Evolutionary conservation across 1,140 invertebrate genomes (phyloP), one percentile per base, ranked within the genome.

Genomic region (Aleiodes sp.): DNA sequence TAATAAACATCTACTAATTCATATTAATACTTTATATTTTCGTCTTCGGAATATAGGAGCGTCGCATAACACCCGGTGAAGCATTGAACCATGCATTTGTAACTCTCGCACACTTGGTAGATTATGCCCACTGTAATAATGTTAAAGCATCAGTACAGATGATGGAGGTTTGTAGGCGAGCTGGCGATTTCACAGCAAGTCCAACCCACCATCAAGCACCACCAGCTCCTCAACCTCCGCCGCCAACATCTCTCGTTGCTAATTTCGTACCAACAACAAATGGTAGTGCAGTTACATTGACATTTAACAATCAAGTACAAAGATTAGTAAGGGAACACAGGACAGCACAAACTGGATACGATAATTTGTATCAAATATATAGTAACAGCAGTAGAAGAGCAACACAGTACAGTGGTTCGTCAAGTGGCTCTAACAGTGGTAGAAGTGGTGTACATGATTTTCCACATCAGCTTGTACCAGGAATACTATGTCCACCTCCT

Each of bases 81-180:
- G 97, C 97, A 6, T 84, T 99, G 68, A 96, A 97, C 83, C 97
- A 99, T 86, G 92, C 94, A 12, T 99, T 99, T 86, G 96, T 98
- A 6, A 94, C 94, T 12, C 87, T 99, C 64, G 93, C 94, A 2
- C 97, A 99, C 86, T 88, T 99, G 26, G 92, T 97, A 2, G 97
- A 99, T 84, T 99, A 98, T 83, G 95, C 96, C 0, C 96, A 98
- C 83, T 98, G 96, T 83, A 96, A 96, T 83, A 98, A 97, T 85
- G 95, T 97, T 0, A 97, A 97, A 85, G 94, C 94, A 2, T 96
- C 94, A 70, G 95, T 96, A 19, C 95, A 97, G 83, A 97, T 97
- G 95, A 98, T 97, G 96, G 95, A 97, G 88, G 94, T 96, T 74
- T 92, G 92, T 75, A 85, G 91, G 43, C 82, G 91, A 29, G 88